Percentiles rank a stretch among this genome's conserved stretches.
These are phyloP conservation scores for Prionace glauca DNA, from an alignment of 2,797 vertebrate species.

Conservation along the genomic window DNA sequence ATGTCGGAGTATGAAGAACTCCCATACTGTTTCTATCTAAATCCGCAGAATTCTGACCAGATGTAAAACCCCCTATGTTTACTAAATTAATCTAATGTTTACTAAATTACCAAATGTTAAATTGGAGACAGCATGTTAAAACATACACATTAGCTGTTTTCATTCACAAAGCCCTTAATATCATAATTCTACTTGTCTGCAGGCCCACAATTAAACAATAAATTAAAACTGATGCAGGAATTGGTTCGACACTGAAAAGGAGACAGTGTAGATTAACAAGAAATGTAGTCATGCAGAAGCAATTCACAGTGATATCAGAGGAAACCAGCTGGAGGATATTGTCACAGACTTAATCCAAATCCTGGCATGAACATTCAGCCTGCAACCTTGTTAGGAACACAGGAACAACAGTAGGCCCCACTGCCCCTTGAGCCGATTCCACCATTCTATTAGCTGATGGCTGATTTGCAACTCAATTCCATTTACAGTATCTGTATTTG, in stretches of 20 bases:
- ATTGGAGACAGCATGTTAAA: background rate
- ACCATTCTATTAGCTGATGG: background rate
- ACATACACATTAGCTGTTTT: background rate
- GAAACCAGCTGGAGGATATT: background rate
- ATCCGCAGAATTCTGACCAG: background rate
- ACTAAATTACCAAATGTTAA: background rate
- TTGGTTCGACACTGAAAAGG: background rate
- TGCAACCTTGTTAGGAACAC: background rate
- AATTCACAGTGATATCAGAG: conserved; percentile 18
- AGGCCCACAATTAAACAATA: conserved; percentile 19
- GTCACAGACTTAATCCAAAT: background rate
- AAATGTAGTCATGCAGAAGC: background rate
- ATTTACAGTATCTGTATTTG: background rate
- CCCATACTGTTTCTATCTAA: background rate
- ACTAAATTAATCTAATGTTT: background rate
- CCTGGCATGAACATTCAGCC: background rate
- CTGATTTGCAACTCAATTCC: background rate
- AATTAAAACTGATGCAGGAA: background rate
- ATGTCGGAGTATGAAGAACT: background rate
- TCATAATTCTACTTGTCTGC: background rate
- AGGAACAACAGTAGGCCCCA: background rate
- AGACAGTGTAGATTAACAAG: background rate
- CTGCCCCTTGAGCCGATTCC: background rate
- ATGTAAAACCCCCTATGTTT: background rate
- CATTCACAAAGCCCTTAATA: background rate